These are phyloP conservation scores for Peromyscus melanophrys DNA, from an alignment of 2,797 vertebrate genomes.

Conservation along the genomic window DNA sequence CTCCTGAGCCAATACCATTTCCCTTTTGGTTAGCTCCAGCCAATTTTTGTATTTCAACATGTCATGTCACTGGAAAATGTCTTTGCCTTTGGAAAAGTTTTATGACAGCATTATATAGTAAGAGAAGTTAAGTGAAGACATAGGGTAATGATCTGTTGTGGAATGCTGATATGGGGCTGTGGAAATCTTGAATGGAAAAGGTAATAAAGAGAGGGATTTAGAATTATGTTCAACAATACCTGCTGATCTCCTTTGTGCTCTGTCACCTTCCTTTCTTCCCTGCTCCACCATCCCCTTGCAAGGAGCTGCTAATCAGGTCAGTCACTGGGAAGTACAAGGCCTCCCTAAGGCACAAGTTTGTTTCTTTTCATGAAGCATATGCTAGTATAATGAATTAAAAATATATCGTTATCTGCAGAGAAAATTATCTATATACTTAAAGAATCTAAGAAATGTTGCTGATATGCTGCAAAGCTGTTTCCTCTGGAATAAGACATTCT, in stretches of 20 bases:
- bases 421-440: background rate
- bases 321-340: background rate
- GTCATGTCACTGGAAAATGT: background rate
- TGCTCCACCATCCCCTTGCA: background rate
- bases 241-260: background rate
- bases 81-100: background rate
- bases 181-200: background rate
- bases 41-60: background rate
- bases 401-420: background rate
- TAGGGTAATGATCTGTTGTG: background rate
- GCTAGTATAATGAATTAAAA: background rate
- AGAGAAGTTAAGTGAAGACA: background rate
- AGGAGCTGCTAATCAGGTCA: too few species aligned
- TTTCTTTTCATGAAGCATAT: background rate
- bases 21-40: background rate
- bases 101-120: background rate
- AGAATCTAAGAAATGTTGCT: background rate
- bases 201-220: background rate
- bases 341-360: too few species aligned
- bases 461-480: background rate
- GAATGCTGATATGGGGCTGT: background rate
- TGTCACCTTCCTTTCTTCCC: background rate
- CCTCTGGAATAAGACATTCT: background rate
- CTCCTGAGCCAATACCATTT: background rate
- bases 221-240: background rate